Conservation (phyloP, 1,140 invertebrate species). For the Phymastichus coffea region DNA sequence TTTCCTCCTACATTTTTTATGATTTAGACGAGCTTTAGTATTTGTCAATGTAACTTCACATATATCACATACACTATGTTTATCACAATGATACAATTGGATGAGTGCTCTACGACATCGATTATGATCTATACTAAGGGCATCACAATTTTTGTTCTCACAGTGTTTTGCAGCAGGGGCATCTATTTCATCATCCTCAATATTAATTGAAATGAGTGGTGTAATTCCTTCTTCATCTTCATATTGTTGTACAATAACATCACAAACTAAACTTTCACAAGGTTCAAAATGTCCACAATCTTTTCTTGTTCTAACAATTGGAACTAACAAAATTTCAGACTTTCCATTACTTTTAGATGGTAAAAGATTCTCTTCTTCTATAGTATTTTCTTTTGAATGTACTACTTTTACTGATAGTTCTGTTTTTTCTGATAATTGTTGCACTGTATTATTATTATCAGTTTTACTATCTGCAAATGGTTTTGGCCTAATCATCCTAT, state of each 20-base stretch:
- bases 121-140: conserved; percentile 50
- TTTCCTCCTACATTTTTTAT: conserved; percentile 47
- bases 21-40: conserved; percentile 40
- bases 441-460: conserved; percentile 23
- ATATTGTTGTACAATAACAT: conserved; percentile 45
- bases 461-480: conserved; percentile 20
- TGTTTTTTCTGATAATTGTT: conserved; percentile 28
- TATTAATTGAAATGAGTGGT: conserved; percentile 43
- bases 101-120: conserved; percentile 44
- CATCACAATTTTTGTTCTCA: conserved; percentile 41
- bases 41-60: conserved; percentile 42
- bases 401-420: conserved; percentile 34
- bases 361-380: conserved; percentile 36
- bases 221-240: conserved; percentile 38
- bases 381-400: conserved; percentile 16
- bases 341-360: conserved; percentile 48
- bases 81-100: conserved; percentile 40
- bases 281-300: conserved; percentile 46
- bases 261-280: conserved; percentile 48
- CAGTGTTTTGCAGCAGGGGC: conserved; percentile 47
- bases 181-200: conserved; percentile 44
- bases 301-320: conserved; percentile 39
- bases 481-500: conserved; percentile 8
- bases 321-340: conserved; percentile 46
- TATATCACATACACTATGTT: conserved; percentile 42